Conservation (phyloP, 2,797 vertebrate species). For the Buceros bicornis region DNA sequence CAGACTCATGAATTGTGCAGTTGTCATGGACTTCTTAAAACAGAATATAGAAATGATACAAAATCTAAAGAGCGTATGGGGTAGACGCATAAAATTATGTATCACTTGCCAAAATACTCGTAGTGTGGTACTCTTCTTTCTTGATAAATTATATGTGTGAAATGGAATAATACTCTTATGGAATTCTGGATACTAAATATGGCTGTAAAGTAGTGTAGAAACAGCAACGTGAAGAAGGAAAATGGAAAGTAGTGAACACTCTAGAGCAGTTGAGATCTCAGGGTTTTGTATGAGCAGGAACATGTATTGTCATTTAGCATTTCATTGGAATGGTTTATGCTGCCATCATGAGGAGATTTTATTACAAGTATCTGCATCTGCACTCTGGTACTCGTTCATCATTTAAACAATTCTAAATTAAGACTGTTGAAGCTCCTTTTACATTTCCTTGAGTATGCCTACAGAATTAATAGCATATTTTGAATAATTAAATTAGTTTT, state of each 20-base stretch:
- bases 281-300: not conserved
- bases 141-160: not conserved
- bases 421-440: not conserved
- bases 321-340: conserved; percentile 53
- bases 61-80: not conserved
- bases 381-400: not conserved
- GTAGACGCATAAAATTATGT: not conserved
- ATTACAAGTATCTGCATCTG: not conserved
- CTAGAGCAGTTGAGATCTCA: not conserved
- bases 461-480: not conserved
- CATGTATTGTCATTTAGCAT: not conserved
- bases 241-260: not conserved
- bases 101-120: not conserved
- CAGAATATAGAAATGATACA: not conserved
- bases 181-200: not conserved
- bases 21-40: not conserved
- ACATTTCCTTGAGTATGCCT: not conserved
- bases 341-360: conserved; percentile 74
- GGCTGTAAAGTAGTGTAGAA: not conserved
- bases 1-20: not conserved
- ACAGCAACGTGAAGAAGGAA: not conserved
- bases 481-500: not conserved
- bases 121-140: not conserved
- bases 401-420: not conserved
- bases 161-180: not conserved